Conservation (phyloP, 2,113 vertebrate genomes). For the Thomomys bottae region DNA sequence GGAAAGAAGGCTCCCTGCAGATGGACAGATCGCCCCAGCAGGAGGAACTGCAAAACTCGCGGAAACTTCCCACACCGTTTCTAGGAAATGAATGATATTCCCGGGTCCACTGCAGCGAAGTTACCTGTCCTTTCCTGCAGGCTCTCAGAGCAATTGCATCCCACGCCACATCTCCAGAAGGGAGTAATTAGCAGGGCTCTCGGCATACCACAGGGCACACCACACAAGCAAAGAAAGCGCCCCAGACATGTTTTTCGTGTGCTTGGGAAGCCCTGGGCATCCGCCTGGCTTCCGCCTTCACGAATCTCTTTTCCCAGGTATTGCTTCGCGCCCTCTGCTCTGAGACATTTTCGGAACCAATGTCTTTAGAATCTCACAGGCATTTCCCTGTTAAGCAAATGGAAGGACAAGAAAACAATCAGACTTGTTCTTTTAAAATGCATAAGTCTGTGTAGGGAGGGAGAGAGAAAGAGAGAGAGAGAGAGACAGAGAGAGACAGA, state of each 20-base stretch:
- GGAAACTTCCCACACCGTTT: background rate
- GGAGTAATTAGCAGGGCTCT: conserved; percentile 57
- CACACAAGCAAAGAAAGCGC: conserved; percentile 43
- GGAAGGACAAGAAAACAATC: conserved; percentile 32
- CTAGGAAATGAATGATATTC: background rate
- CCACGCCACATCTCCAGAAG: background rate
- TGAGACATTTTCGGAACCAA: conserved; percentile 16
- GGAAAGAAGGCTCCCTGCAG: background rate
- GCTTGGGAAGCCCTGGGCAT: background rate
- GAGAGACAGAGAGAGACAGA: background rate
- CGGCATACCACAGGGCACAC: background rate
- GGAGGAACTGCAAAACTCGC: background rate
- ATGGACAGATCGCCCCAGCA: background rate
- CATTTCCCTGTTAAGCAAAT: conserved; percentile 33
- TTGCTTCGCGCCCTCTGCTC: background rate
- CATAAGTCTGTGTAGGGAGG: background rate
- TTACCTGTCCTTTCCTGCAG: background rate
- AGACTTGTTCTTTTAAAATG: conserved; percentile 58
- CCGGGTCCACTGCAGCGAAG: background rate
- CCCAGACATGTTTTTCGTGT: background rate
- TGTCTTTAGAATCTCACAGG: conserved; percentile 24
- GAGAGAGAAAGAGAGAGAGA: background rate
- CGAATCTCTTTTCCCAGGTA: background rate
- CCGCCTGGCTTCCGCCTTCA: background rate
- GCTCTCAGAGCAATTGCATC: conserved; percentile 3